Evolutionary conservation across 2,113 vertebrate species (phyloP), one percentile per base, ranked within the genome.

Genomic region (Ophiodon elongatus): DNA sequence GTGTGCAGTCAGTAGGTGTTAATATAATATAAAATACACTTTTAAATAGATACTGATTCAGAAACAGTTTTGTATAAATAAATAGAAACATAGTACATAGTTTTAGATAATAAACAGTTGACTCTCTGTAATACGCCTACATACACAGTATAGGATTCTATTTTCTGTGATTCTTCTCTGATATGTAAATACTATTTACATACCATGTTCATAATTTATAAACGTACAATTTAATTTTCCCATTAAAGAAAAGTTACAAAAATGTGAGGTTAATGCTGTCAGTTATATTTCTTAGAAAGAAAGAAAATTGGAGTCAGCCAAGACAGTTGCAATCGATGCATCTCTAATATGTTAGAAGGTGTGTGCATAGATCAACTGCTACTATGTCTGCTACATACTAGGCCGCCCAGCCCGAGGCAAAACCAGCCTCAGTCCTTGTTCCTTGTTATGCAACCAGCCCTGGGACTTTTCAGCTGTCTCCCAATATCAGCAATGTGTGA

Each of bases 401-500:
- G 50, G 31, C 60, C 64, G 56, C 65, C 15, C 54, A 69, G 56
- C 72, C 84, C 8, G 52, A 80, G 84, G 83, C 84, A 80, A 78
- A 88, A 71, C 56, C 56, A 73, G 56, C 71, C 56, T 66, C 41
- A 39, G 50, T 11, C 35, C 67, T 82, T 56, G 29, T 78, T 74
- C 63, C 29, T 59, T 59, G 59, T 94, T 83, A 89, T 76, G 77
- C 77, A 89, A 85, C 57, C 47, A 45, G 29, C 80, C 87, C 54
- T 47, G 2, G 19, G 82, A 88, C 85, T 60, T 43, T 69, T 86
- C 73, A 68, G 82, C 88, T 89, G 89, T 90, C 85, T 80, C 29
- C 62, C 68, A 74, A 76, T 84, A 91, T 93, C 80, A 90, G 79
- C 73, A 83, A 63, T 31, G 79, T 89, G 85, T 84, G 84, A 85